A percentile compares a stretch with the other conserved stretches of the same genome.
These are phyloP conservation scores for Cheilosia soror DNA, from an alignment of 2,888 invertebrate genomes.

Conservation along the genomic window DNA sequence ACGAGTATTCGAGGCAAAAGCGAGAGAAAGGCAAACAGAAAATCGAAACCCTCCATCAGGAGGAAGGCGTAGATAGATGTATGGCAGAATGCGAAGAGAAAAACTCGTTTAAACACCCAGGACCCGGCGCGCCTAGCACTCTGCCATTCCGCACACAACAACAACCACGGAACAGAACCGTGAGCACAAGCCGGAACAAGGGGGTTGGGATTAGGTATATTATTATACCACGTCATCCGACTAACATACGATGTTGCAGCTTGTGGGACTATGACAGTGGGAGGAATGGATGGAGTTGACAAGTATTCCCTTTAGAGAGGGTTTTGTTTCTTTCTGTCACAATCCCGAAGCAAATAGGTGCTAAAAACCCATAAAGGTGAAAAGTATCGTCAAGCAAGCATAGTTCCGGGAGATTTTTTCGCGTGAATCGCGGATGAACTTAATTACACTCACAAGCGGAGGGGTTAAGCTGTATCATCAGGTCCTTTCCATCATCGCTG, in stretches of 20 bases:
- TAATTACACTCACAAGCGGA: conserved; percentile 32
- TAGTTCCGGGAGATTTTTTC: conserved; percentile 5
- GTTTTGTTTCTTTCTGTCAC: conserved; percentile 1
- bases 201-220: conserved; percentile 12
- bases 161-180: neutral
- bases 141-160: neutral
- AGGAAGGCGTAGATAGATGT: neutral
- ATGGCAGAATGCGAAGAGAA: conserved; percentile 3
- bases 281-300: neutral
- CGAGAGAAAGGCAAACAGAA: conserved; percentile 5
- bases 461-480: conserved; percentile 47
- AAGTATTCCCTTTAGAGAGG: neutral
- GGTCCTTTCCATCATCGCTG: conserved; percentile 13
- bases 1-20: neutral
- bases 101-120: conserved; percentile 31
- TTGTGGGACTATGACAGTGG: neutral
- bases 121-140: neutral
- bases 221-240: conserved; percentile 34
- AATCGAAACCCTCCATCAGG: neutral
- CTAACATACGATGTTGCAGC: conserved; percentile 13
- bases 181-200: neutral
- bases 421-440: conserved; percentile 21
- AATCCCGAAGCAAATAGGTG: conserved; percentile 42
- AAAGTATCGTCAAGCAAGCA: conserved; percentile 15
- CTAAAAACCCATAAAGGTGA: conserved; percentile 25